Base-by-base conservation (phyloP, 2,113 vertebrate genomes). In the Anoura caudifer region DNA sequence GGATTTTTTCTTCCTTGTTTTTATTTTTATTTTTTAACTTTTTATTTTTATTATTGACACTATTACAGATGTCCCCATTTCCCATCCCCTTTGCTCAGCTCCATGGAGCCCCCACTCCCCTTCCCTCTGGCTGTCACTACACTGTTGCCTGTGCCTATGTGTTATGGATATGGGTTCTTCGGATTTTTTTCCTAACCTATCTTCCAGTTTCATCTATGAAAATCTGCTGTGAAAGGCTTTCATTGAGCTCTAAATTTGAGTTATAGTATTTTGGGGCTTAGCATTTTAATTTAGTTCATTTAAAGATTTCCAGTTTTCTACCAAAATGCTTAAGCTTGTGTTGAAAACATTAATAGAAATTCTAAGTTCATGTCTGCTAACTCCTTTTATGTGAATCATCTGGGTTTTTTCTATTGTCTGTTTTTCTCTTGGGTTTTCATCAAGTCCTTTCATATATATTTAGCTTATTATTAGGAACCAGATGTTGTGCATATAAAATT, bases 401-500 rank as follows among this genome's bases (percentile, higher is more conserved):
- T 90, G 13, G 10, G 19, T 43, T 94, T 15, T 96, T 96, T 91
- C 76, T 91, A 56, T 77, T 91, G 54, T 87, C 41, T 82, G 36
- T 90, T 96, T 97, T 88, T 82, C 93, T 88, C 82, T 95, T 84
- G 36, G 31, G 31, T 63, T 91, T 90, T 91, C 28, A 19, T 82
- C 26, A 95, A 72, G n/a, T 88, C 56, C 90, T 97, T 95, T 59
- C 33, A 56, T 38, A 26, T 61, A 24, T 80, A 31, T 88, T 38
- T 81, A 54, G 45, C 14, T 92, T 56, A 20, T 70, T 87, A 86
- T 90, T 75, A 94, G 90, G 92, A 69, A 54, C 38, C 94, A 85
- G 41, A 82, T 87, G 17, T 94, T 90, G 45, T 80, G 1, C 73
- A 56, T 79, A 69, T 61, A 92, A 90, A 77, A 59, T n/a, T 87